Percentiles rank a stretch among this genome's conserved stretches.
These are phyloP conservation scores for Chromoteleia sp. DNA, from an alignment of 2,888 invertebrate species.

Conservation along the genomic window DNA sequence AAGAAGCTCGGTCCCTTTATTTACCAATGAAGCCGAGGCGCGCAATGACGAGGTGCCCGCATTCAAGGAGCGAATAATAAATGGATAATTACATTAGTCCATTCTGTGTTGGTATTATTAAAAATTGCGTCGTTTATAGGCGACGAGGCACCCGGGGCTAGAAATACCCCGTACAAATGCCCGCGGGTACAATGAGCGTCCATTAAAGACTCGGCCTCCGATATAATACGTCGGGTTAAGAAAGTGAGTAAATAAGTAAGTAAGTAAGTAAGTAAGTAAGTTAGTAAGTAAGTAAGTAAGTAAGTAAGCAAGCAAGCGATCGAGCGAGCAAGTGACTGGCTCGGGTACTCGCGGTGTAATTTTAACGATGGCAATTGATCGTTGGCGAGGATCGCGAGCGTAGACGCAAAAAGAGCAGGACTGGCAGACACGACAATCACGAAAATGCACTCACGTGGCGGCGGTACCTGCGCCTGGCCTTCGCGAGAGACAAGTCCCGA, in stretches of 20 bases:
- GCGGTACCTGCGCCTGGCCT: slow-evolving; percentile 54
- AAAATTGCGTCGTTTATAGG: not conserved
- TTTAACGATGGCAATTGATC: slow-evolving; percentile 66
- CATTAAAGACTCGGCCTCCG: too few relatives aligned
- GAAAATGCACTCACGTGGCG: slow-evolving; percentile 62
- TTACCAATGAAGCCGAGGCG: not conserved
- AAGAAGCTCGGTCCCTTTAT: slow-evolving; percentile 14
- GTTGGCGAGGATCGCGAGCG: slow-evolving; percentile 29
- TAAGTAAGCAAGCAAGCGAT: too few relatives aligned
- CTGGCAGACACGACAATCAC: slow-evolving; percentile 50
- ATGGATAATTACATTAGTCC: slow-evolving; percentile 28
- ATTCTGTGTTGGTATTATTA: slow-evolving; percentile 25
- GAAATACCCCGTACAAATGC: too few relatives aligned
- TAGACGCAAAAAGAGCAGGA: slow-evolving; percentile 60
- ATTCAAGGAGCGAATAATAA: not conserved
- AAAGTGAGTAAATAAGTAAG: too few relatives aligned
- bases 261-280: too few relatives aligned
- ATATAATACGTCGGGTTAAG: too few relatives aligned
- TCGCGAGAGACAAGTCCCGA: slow-evolving; percentile 38
- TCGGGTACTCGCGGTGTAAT: slow-evolving; percentile 43
- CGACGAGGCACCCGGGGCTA: too few relatives aligned
- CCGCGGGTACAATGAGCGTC: too few relatives aligned
- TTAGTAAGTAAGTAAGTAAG: too few relatives aligned
- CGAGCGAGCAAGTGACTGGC: slow-evolving; percentile 11
- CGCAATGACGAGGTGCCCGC: slow-evolving; percentile 4